Conservation (phyloP, 2,888 invertebrate species). For the Papilio protenor region DNA sequence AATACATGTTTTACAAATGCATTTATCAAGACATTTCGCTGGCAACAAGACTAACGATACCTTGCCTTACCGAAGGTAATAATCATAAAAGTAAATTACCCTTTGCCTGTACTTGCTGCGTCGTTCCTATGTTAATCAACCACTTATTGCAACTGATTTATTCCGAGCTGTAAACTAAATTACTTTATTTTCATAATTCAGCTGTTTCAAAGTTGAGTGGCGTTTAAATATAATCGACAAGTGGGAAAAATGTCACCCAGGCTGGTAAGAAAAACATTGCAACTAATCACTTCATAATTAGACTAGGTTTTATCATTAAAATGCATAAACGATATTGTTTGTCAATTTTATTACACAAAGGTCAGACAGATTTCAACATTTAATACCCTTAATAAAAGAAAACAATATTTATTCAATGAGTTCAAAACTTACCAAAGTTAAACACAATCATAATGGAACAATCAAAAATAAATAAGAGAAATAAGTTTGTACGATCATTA, state of each 20-base stretch:
- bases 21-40: conserved; percentile 37
- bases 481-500: background rate
- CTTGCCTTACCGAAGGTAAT: conserved; percentile 32
- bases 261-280: background rate
- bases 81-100: conserved; percentile 43
- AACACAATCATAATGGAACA: background rate
- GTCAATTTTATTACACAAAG: too few relatives aligned
- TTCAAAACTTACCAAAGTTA: background rate
- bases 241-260: background rate
- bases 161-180: conserved; percentile 40
- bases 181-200: conserved; percentile 42
- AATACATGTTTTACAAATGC: conserved; percentile 9
- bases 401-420: background rate
- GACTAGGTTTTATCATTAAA: background rate
- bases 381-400: too few relatives aligned
- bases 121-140: conserved; percentile 42
- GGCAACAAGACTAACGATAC: conserved; percentile 16
- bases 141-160: conserved; percentile 43
- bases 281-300: background rate
- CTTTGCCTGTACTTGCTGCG: conserved; percentile 21
- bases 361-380: background rate
- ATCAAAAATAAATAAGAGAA: background rate
- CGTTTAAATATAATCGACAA: conserved; percentile 1
- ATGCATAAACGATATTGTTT: background rate
- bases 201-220: conserved; percentile 6